These are phyloP conservation scores for Poeciliopsis prolifica DNA, from an alignment of 2,113 vertebrate genomes.

Conservation along the genomic window DNA sequence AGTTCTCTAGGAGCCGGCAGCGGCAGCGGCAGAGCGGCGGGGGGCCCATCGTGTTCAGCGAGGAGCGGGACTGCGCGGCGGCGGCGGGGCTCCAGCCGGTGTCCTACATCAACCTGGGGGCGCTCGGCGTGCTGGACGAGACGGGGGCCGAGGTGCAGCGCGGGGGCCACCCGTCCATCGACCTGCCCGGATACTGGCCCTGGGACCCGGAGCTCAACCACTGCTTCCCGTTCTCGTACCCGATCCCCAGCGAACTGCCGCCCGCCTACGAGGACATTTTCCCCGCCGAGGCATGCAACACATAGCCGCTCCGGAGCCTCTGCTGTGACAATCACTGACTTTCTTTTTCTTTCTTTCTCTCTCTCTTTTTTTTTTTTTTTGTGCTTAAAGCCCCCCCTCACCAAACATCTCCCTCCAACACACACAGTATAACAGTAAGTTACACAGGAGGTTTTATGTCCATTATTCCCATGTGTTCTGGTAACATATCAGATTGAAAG, in stretches of 20 bases:
- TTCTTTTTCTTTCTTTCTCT: not conserved
- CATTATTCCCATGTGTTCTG: slow-evolving; percentile 14
- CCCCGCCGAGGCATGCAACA: slow-evolving; percentile 81
- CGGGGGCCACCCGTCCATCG: slow-evolving; percentile 90
- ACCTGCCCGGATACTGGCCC: slow-evolving; percentile 92
- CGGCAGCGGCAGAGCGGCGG: slow-evolving; percentile 80
- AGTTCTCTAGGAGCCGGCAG: slow-evolving; percentile 81
- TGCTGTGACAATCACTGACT: slow-evolving; percentile 64
- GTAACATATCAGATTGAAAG: slow-evolving; percentile 26
- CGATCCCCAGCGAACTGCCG: slow-evolving; percentile 85
- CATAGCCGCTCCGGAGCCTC: slow-evolving; percentile 59
- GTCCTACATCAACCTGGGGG: slow-evolving; percentile 92
- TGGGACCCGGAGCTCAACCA: slow-evolving; percentile 88
- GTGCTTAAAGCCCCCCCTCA: not conserved
- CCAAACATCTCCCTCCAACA: not conserved
- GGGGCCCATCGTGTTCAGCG: slow-evolving; percentile 83
- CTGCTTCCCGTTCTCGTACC: slow-evolving; percentile 90
- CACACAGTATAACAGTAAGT: slow-evolving; percentile 46
- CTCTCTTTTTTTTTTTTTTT: no score
- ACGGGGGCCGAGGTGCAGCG: slow-evolving; percentile 89
- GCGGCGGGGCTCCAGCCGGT: slow-evolving; percentile 86
- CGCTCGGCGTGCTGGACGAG: slow-evolving; percentile 85
- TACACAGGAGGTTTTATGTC: slow-evolving; percentile 22
- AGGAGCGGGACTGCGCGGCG: slow-evolving; percentile 85
- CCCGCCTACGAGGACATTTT: slow-evolving; percentile 93